Percentiles rank a stretch among this genome's conserved stretches.
These are phyloP conservation scores for Anas platyrhynchos DNA, from an alignment of 2,113 vertebrate species.

Conservation along the genomic window DNA sequence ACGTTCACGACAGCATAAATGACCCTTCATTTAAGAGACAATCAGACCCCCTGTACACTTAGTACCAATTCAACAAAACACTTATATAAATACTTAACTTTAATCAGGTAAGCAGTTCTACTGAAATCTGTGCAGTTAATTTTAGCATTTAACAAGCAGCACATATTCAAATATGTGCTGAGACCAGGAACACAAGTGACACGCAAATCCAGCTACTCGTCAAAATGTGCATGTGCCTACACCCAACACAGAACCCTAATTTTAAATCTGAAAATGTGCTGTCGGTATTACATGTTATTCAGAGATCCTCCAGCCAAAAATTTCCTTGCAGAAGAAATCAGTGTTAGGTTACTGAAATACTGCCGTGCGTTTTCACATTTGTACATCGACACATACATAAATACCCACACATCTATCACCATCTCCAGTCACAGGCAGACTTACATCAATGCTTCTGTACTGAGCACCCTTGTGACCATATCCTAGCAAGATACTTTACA, in stretches of 20 bases:
- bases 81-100: neutral
- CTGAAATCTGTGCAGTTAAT: neutral
- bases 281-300: neutral
- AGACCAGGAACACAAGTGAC: neutral
- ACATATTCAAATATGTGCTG: neutral
- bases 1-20: neutral
- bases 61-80: neutral
- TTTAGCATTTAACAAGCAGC: neutral
- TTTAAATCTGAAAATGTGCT: neutral
- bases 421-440: neutral
- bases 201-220: neutral
- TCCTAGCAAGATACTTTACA: neutral
- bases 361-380: neutral
- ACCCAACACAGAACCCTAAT: neutral
- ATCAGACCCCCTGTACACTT: neutral
- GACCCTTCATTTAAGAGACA: neutral
- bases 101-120: neutral
- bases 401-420: neutral
- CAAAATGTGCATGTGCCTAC: accelerated
- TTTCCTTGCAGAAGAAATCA: neutral
- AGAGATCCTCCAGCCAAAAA: neutral
- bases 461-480: neutral
- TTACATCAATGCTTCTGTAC: neutral
- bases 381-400: neutral
- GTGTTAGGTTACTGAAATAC: neutral